phyloP scores from a whole-genome alignment of 2,113 vertebrate genomes.

The Cygnus buccinator region DNA sequence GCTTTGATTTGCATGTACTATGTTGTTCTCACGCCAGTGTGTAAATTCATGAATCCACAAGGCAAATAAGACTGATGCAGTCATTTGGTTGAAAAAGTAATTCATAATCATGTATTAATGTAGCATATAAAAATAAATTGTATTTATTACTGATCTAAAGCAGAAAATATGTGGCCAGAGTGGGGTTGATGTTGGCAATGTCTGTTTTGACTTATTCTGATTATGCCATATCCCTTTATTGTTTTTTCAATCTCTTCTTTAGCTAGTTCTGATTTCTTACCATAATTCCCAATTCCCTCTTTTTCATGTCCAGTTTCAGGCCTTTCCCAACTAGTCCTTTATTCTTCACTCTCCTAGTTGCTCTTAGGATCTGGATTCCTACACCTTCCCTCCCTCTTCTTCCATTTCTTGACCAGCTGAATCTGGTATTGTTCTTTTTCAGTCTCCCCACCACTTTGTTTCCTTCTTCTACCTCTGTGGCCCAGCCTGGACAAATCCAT shows the following conservation, averaged over 20 bases:
- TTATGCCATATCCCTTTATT: not conserved
- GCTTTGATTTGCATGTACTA: fast-evolving
- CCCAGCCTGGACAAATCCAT: not conserved
- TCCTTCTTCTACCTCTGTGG: not conserved
- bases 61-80: fast-evolving
- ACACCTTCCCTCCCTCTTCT: not conserved
- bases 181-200: not conserved
- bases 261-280: not conserved
- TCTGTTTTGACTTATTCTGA: not conserved
- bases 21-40: not conserved
- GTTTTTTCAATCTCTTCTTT: not conserved
- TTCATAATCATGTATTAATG: not conserved
- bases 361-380: not conserved
- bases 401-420: not conserved
- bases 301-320: not conserved
- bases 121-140: not conserved
- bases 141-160: not conserved
- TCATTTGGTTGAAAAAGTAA: not conserved
- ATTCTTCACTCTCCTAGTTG: not conserved
- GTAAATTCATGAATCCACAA: fast-evolving
- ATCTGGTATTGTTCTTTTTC: not conserved
- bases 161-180: not conserved
- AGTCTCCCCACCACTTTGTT: not conserved
- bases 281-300: not conserved
- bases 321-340: not conserved